Evolutionary conservation across 2,888 invertebrate species (phyloP).

Genomic region (Zonitis immaculata): DNA sequence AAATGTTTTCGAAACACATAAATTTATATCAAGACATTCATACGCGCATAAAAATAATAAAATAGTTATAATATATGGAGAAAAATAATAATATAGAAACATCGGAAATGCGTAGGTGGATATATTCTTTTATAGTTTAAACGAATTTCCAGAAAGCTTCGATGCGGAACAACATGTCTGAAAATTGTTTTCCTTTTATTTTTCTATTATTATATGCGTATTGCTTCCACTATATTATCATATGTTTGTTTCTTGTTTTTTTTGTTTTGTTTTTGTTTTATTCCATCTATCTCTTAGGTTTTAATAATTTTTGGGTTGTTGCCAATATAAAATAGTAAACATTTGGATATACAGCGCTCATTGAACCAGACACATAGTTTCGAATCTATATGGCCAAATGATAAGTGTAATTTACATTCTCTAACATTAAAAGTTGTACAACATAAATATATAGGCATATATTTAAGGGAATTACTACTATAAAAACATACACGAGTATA

Average conservation of each 20-base stretch:
- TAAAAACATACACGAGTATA: too few species aligned
- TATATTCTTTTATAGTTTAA: too few species aligned
- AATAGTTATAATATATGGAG: neutral
- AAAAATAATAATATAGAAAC: neutral
- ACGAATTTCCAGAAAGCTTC: too few species aligned
- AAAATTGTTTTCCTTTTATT: neutral
- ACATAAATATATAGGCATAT: too few species aligned
- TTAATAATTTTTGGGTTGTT: neutral
- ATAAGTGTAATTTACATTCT: too few species aligned
- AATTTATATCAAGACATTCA: neutral
- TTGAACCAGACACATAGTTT: neutral
- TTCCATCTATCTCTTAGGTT: too few species aligned
- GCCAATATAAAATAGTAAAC: neutral
- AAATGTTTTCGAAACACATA: neutral
- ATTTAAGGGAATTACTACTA: too few species aligned
- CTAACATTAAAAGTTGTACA: too few species aligned
- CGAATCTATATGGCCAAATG: too few species aligned
- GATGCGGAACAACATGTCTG: neutral
- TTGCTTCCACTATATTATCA: neutral
- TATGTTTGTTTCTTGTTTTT: neutral
- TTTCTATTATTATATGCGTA: neutral
- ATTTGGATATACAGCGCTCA: neutral
- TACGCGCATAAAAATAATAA: neutral
- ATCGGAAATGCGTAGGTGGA: neutral
- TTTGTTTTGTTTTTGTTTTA: too few species aligned